These are phyloP conservation scores for Macrosteles quadrilineatus DNA, from an alignment of 1,140 invertebrate genomes.

Conservation along the genomic window DNA sequence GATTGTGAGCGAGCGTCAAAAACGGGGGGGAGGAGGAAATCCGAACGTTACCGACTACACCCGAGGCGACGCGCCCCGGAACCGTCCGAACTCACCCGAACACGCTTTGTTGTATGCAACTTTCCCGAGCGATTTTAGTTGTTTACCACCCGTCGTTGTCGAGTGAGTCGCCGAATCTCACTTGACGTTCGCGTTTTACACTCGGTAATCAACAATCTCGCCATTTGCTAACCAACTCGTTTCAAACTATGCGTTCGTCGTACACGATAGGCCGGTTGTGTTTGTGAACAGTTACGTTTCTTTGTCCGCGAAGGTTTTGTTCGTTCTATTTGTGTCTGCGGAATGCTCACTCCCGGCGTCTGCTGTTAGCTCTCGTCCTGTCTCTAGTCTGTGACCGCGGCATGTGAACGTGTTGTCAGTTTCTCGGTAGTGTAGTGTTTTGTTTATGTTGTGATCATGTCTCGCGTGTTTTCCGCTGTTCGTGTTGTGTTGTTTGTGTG, in stretches of 20 bases:
- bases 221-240: background rate
- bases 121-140: conserved; percentile 1
- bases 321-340: background rate
- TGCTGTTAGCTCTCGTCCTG: background rate
- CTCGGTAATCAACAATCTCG: background rate
- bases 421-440: conserved; percentile 12
- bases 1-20: no score
- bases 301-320: background rate
- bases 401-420: background rate
- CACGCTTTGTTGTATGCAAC: background rate
- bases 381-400: conserved; percentile 1
- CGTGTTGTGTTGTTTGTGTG: conserved; percentile 16
- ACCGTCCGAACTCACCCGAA: background rate
- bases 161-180: background rate
- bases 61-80: background rate
- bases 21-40: background rate
- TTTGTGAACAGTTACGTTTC: background rate
- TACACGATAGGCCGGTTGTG: background rate
- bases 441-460: conserved; percentile 7
- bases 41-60: no score
- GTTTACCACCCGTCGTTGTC: background rate
- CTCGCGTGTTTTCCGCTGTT: background rate
- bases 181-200: background rate
- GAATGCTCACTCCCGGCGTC: background rate
- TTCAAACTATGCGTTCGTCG: background rate